Base-by-base conservation (phyloP, 2,797 vertebrate species). In the Heterohyrax brucei region DNA sequence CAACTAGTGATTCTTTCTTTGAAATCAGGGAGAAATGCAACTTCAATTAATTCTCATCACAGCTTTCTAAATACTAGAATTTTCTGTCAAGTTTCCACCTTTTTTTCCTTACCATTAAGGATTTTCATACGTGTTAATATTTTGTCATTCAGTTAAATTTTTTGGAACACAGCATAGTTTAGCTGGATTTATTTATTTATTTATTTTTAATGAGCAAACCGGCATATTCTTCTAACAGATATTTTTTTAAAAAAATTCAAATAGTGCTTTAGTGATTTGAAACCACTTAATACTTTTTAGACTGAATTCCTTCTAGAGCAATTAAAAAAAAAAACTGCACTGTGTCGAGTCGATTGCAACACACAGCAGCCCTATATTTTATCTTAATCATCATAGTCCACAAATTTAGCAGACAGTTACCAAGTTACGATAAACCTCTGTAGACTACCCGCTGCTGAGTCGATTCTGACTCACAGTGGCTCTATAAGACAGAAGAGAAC, bases 251-350 rank as follows among this genome's bases (percentile, higher is more conserved):
- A 56, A 56, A 56, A 56, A 19, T 90, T 89, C 61, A 82, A 72
- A 64, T 50, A 76, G 14, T 48, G 22, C 85, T 56, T 91, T 28
- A 79, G 21, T 75, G 46, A 33, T 82, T 79, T 83, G 48, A 78
- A 91, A 93, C 44, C 30, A 93, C 75, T 79, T 39, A 82, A 68
- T 77, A 24, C 53, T 30, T 46, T 93, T 95, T 90, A 87, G 10
- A 73, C 5, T 77, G 33, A 68, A 87, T 61, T 89, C 44, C 48
- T 89, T 64, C 50, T 12, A 91, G 88, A 30, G 22, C 50, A 81
- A 61, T 39, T 39, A 39, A 39, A 39, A 39, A 39, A 39, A 39
- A 39, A 39, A 39, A 39, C 39, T 39, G 3, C 39, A 39, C 3
- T 39, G 39, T 39, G 39, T 39, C 39, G 39, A 39, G 39, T 39